Percentiles rank a stretch among this genome's conserved stretches.
Conservation (phyloP, 1,140 invertebrate genomes). For the Drosophila suzukii region DNA sequence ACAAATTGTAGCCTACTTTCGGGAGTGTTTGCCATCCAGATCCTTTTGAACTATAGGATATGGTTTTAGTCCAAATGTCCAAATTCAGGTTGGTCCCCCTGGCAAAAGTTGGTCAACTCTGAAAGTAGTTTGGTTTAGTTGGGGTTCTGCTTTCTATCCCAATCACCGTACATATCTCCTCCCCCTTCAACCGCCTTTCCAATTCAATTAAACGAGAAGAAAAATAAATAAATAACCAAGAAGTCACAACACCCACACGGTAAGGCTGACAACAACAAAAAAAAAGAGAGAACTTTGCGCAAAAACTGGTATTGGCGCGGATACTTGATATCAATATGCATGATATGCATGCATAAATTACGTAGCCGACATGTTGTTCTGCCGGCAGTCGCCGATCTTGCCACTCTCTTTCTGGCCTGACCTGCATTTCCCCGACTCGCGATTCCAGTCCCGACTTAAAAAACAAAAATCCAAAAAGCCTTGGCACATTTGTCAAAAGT, state of each 20-base stretch:
- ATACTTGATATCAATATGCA: slow-evolving; percentile 65
- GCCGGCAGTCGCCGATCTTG: slow-evolving; percentile 22
- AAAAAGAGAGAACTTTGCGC: slow-evolving; percentile 14
- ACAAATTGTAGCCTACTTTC: slow-evolving; percentile 10
- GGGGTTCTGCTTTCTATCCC: slow-evolving; percentile 64
- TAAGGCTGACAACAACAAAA: neutral
- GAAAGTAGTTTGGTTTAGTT: slow-evolving; percentile 76
- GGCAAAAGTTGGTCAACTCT: slow-evolving; percentile 77
- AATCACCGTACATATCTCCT: slow-evolving; percentile 15
- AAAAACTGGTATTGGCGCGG: slow-evolving; percentile 52
- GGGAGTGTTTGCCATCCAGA: neutral
- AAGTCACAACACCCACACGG: slow-evolving; percentile 26
- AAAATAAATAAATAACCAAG: slow-evolving; percentile 41
- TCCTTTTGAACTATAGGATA: slow-evolving; percentile 17
- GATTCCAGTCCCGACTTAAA: slow-evolving; percentile 27
- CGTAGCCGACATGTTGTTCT: slow-evolving; percentile 69
- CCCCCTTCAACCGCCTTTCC: slow-evolving; percentile 56
- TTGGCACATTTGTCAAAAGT: slow-evolving; percentile 62
- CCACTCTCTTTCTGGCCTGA: slow-evolving; percentile 39
- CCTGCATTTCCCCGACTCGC: slow-evolving; percentile 47
- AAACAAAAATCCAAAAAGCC: slow-evolving; percentile 30
- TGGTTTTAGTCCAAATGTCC: neutral
- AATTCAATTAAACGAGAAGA: slow-evolving; percentile 69
- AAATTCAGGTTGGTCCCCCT: slow-evolving; percentile 5
- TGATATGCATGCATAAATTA: slow-evolving; percentile 79